These are phyloP conservation scores for Apodemus speciosus DNA, from an alignment of 2,113 vertebrate genomes.

Conservation along the genomic window DNA sequence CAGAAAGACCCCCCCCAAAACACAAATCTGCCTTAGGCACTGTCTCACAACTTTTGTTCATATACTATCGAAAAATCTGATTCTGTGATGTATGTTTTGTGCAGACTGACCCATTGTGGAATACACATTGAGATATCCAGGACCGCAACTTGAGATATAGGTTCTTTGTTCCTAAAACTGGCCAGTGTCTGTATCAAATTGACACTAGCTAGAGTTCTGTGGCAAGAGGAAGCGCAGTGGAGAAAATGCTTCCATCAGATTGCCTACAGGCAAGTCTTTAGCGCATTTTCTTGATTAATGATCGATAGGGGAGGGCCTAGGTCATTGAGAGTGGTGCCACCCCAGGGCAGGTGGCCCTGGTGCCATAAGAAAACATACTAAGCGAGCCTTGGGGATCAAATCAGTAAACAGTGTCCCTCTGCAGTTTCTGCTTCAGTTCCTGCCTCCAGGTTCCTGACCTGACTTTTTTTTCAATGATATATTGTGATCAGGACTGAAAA, in stretches of 20 bases:
- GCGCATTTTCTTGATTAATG: neutral
- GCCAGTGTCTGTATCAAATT: neutral
- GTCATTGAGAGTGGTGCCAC: neutral
- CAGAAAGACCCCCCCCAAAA: neutral
- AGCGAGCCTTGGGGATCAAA: neutral
- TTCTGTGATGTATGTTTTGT: slow-evolving; percentile 4
- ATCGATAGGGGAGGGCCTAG: neutral
- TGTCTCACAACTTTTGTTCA: slow-evolving; percentile 31
- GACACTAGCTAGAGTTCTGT: neutral
- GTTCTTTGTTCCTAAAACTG: neutral
- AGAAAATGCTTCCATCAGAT: neutral
- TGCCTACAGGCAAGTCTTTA: neutral
- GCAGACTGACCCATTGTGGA: neutral
- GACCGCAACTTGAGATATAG: slow-evolving; percentile 22
- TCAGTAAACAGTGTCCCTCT: neutral
- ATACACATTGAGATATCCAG: neutral
- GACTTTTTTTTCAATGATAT: neutral
- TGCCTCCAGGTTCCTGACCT: neutral
- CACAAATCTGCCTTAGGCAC: neutral
- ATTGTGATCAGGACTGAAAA: neutral
- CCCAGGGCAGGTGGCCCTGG: neutral
- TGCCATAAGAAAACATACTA: neutral
- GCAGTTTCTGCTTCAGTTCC: too few relatives aligned
- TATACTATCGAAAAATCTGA: neutral
- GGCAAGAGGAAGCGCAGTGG: too few relatives aligned